These are phyloP conservation scores for Bombus confusus DNA, from an alignment of 1,140 invertebrate species.

Conservation along the genomic window DNA sequence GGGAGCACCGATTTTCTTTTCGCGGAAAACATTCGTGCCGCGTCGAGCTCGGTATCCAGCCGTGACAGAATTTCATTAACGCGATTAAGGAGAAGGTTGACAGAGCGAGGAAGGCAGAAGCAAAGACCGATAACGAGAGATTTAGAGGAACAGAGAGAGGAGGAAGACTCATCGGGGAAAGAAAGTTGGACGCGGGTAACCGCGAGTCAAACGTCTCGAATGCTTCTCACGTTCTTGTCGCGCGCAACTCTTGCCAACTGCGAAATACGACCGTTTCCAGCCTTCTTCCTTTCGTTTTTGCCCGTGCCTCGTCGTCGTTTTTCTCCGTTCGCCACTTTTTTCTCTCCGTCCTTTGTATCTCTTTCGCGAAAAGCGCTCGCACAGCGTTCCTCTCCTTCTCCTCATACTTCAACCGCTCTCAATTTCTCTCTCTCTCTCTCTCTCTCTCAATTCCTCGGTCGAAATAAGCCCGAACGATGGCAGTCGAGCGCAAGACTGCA, in stretches of 20 bases:
- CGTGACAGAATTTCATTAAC: slow-evolving; percentile 36
- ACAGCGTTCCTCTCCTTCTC: background rate
- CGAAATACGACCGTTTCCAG: slow-evolving; percentile 35
- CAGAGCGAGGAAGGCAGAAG: background rate
- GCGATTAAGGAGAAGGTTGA: slow-evolving; percentile 21
- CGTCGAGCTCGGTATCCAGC: slow-evolving; percentile 19
- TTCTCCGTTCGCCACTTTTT: background rate
- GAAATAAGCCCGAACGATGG: slow-evolving; percentile 51
- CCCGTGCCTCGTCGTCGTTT: background rate
- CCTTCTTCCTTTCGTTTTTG: background rate
- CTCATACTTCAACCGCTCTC: background rate
- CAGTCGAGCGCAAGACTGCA: slow-evolving; percentile 25
- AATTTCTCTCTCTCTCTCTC: background rate
- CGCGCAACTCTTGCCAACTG: slow-evolving; percentile 38
- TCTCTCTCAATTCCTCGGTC: background rate
- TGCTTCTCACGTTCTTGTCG: slow-evolving; percentile 39
- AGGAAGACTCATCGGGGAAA: background rate
- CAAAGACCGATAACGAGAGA: background rate
- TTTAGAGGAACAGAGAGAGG: background rate
- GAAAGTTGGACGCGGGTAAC: slow-evolving; percentile 34
- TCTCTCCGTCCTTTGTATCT: background rate
- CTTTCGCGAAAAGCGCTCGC: background rate
- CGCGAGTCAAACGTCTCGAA: slow-evolving; percentile 35
- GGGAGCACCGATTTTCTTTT: background rate
- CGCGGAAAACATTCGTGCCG: background rate